Percentiles rank a stretch among this genome's conserved stretches.
These are phyloP conservation scores for Petrophora chlorosata DNA, from an alignment of 2,888 invertebrate genomes.

Conservation along the genomic window DNA sequence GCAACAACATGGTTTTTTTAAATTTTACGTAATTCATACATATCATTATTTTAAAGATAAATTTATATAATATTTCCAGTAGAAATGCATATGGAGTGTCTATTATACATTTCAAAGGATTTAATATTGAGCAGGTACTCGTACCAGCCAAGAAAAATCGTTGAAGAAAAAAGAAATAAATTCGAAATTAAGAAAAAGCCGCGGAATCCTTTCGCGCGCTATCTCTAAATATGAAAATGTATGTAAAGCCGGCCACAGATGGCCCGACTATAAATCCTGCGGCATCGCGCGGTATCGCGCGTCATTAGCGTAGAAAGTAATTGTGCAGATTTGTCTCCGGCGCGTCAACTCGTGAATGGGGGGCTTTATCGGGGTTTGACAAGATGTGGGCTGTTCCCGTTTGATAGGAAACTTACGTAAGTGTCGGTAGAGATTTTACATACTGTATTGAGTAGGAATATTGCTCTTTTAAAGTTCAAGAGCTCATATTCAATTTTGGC, in stretches of 20 bases:
- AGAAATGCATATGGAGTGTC: too few relatives aligned
- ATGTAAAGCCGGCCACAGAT: slow-evolving; percentile 72
- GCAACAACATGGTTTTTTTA: not conserved
- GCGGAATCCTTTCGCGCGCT: slow-evolving; percentile 59
- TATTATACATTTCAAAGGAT: not conserved
- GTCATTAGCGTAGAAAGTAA: slow-evolving; percentile 75
- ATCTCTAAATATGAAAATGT: slow-evolving; percentile 73
- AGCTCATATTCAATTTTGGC: too few relatives aligned
- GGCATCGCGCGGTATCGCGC: slow-evolving; percentile 64
- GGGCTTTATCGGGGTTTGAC: slow-evolving; percentile 56
- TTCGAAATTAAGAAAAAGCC: slow-evolving; percentile 34
- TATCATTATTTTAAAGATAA: too few relatives aligned
- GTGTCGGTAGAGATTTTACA: not conserved
- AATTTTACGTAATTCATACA: too few relatives aligned
- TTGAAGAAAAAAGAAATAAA: slow-evolving; percentile 33
- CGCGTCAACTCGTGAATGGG: slow-evolving; percentile 53
- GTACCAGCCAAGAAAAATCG: not conserved
- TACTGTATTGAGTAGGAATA: not conserved
- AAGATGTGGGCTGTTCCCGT: slow-evolving; percentile 56
- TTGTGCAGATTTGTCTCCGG: slow-evolving; percentile 73
- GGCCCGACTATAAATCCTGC: slow-evolving; percentile 71
- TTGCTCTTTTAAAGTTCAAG: too few relatives aligned
- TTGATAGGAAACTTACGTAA: slow-evolving; percentile 29
- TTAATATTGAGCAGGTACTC: too few relatives aligned
- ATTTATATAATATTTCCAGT: too few relatives aligned